These are phyloP conservation scores for Chelonus formosanus DNA, from an alignment of 2,888 invertebrate species.

Conservation along the genomic window DNA sequence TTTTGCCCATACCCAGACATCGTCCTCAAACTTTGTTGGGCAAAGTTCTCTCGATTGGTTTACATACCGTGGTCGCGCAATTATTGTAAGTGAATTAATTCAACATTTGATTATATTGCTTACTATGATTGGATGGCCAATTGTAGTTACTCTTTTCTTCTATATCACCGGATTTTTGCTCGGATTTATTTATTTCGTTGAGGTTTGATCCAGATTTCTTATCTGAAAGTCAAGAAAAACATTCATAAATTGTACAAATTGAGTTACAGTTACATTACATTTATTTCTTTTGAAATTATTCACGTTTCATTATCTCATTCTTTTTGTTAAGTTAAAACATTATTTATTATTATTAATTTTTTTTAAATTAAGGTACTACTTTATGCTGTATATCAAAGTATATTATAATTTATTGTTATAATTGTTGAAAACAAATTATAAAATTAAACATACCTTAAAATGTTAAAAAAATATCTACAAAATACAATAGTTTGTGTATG, in stretches of 20 bases:
- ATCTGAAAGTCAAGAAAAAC: constrained; percentile 51
- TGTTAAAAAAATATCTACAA: no score
- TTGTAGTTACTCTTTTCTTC: constrained; percentile 49
- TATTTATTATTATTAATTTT: no score
- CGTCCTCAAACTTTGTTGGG: constrained; percentile 21
- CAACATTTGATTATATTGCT: constrained; percentile 36
- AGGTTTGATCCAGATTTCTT: constrained; percentile 61
- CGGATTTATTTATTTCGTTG: constrained; percentile 64
- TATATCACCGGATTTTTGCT: constrained; percentile 59
- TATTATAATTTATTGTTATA: no score
- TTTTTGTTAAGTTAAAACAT: no score
- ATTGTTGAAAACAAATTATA: no score
- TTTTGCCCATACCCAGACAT: constrained; percentile 25
- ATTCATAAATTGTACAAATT: neutral
- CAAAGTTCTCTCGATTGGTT: constrained; percentile 23
- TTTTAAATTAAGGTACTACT: no score
- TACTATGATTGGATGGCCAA: constrained; percentile 57
- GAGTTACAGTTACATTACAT: no score
- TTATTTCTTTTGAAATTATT: no score
- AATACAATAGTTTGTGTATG: no score
- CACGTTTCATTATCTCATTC: no score
- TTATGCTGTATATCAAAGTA: no score
- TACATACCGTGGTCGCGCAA: constrained; percentile 16
- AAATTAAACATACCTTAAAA: no score
- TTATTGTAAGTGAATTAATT: constrained; percentile 20